Evolutionary conservation across 2,113 vertebrate genomes (phyloP).

Genomic region (Heteronetta atricapilla): DNA sequence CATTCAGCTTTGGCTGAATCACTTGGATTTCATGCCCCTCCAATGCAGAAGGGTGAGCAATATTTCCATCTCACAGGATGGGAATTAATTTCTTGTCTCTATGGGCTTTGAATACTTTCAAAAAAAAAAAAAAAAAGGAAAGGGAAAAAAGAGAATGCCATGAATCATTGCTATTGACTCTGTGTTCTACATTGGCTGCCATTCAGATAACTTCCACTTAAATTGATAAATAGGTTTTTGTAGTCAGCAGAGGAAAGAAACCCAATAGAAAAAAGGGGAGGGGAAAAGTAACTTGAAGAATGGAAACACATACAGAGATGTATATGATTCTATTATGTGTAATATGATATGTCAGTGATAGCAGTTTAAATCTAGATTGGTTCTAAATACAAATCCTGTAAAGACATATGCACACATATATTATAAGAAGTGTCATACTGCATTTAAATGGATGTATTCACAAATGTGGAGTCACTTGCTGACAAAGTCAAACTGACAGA

Average conservation of each 20-base stretch:
- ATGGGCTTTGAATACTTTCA: neutral
- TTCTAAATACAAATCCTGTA: neutral
- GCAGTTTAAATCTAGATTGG: neutral
- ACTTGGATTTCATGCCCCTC: neutral
- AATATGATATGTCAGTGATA: neutral
- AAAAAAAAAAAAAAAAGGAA: neutral
- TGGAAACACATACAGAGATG: neutral
- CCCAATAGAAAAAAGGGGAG: neutral
- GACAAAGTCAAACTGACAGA: neutral
- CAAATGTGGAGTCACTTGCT: neutral
- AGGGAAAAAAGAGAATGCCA: neutral
- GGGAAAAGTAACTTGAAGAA: fast-evolving
- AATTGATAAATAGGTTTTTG: neutral
- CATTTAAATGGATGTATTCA: neutral
- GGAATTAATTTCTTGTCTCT: neutral
- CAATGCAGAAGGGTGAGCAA: neutral
- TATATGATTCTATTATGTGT: neutral
- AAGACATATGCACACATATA: neutral
- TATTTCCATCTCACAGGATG: neutral
- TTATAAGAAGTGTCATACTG: neutral
- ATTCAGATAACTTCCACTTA: neutral
- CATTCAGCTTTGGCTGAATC: neutral
- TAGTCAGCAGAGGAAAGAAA: neutral
- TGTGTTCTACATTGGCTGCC: neutral
- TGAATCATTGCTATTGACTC: neutral